Evolutionary conservation across 2,888 invertebrate genomes (phyloP).

Genomic region (Lagria hirta): DNA sequence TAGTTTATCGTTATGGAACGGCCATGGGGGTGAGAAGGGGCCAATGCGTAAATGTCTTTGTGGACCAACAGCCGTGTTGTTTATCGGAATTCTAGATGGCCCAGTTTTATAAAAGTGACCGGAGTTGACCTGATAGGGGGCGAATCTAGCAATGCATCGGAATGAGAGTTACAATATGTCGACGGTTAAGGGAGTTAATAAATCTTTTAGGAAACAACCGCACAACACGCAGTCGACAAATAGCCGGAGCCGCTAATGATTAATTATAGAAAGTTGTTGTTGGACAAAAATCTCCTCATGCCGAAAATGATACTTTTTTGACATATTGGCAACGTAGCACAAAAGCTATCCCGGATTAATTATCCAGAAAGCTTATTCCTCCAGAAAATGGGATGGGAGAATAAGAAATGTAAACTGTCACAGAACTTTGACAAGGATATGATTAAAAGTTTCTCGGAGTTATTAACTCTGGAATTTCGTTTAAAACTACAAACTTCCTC

Average conservation of each 20-base stretch:
- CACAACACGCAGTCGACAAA: constrained; percentile 17
- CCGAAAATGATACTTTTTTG: no score
- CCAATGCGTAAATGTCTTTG: constrained; percentile 13
- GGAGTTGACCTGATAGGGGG: constrained; percentile 16
- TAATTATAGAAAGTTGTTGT: background rate
- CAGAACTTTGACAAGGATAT: no score
- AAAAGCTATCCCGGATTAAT: no score
- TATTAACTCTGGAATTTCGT: no score
- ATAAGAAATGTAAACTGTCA: no score
- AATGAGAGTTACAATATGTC: constrained; percentile 17
- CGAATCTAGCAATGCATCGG: constrained; percentile 16
- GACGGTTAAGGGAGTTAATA: constrained; percentile 15
- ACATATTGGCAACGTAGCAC: no score
- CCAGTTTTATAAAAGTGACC: constrained; percentile 14
- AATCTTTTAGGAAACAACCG: constrained; percentile 21
- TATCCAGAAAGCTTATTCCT: no score
- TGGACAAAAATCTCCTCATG: no score
- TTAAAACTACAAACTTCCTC: no score
- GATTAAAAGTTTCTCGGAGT: no score
- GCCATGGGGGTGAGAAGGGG: constrained; percentile 6
- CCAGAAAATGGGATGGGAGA: no score
- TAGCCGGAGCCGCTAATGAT: background rate
- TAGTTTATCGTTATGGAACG: constrained; percentile 21
- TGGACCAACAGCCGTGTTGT: constrained; percentile 12
- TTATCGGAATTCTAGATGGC: constrained; percentile 15